A percentile compares a stretch with the other conserved stretches of the same genome.
These are phyloP conservation scores for Allobates femoralis DNA, from an alignment of 2,797 vertebrate species.

Conservation along the genomic window DNA sequence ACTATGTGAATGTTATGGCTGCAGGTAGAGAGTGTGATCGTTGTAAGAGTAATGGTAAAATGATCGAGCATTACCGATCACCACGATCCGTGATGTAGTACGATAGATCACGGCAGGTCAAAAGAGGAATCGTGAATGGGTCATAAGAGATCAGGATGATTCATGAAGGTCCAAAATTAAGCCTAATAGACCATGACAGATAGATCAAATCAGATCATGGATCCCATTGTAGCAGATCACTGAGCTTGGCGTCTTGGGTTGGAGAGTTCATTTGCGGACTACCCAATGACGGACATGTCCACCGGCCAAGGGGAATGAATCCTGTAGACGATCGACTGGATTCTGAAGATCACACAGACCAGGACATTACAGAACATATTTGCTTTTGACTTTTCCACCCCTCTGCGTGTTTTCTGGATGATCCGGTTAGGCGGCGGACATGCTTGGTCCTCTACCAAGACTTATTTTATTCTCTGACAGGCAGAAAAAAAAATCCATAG, in stretches of 20 bases:
- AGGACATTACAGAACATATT: not conserved
- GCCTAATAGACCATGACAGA: not conserved
- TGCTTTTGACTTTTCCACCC: not conserved
- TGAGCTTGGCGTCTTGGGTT: too few relatives aligned
- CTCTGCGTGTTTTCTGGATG: not conserved
- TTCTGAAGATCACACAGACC: not conserved
- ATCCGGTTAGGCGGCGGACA: not conserved
- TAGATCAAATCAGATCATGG: too few relatives aligned
- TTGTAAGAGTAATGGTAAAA: too few relatives aligned
- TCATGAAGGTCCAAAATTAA: not conserved
- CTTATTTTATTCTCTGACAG: conserved; percentile 18
- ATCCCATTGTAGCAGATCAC: too few relatives aligned
- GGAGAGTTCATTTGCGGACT: too few relatives aligned
- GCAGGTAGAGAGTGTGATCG: too few relatives aligned
- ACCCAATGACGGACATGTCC: not conserved
- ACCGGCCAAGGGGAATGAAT: not conserved
- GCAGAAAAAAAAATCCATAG: conserved; percentile 34
- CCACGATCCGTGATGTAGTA: not conserved
- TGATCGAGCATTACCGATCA: not conserved
- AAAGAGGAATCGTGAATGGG: not conserved
- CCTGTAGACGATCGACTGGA: not conserved
- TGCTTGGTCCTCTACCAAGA: not conserved
- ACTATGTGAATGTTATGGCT: not conserved
- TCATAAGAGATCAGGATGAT: not conserved
- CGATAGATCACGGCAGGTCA: not conserved